Evolutionary conservation across 2,797 vertebrate species (phyloP).

Genomic region (Falco naumanni): DNA sequence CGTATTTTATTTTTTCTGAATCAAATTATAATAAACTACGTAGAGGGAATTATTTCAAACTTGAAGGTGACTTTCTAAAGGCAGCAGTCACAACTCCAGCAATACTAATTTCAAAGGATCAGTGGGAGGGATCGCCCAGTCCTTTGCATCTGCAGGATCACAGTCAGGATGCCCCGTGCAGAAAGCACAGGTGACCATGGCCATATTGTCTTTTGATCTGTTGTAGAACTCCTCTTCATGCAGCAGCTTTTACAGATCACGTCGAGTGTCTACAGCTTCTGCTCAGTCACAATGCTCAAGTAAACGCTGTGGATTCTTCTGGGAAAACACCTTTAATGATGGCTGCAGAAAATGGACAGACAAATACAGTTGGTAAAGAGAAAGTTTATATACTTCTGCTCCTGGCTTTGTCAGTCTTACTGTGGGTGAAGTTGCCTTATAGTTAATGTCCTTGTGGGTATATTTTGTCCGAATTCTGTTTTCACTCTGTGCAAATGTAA

Average conservation of each 20-base stretch:
- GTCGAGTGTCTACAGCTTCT: conserved; percentile 97
- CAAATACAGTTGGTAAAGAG: conserved; percentile 92
- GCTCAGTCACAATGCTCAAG: conserved; percentile 95
- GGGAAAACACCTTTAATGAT: conserved; percentile 98
- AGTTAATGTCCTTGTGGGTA: neutral
- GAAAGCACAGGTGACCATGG: neutral
- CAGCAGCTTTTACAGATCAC: conserved; percentile 96
- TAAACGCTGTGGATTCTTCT: conserved; percentile 88
- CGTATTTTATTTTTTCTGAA: neutral
- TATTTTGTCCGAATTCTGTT: neutral
- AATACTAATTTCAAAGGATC: neutral
- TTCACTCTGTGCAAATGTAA: conserved; percentile 32
- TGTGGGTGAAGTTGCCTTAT: neutral
- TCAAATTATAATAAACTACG: neutral
- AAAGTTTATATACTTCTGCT: conserved; percentile 1
- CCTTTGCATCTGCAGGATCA: neutral
- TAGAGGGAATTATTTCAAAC: neutral
- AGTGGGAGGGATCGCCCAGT: neutral
- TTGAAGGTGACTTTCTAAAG: neutral
- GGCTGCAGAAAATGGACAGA: conserved; percentile 96
- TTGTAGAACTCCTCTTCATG: conserved; percentile 92
- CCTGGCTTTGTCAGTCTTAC: neutral
- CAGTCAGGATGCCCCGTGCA: neutral
- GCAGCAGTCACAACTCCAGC: neutral
- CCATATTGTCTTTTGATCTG: neutral